Evolutionary conservation across 2,113 vertebrate genomes (phyloP), one percentile per base, ranked within the genome.

Genomic region (Nyctereutes procyonoides): DNA sequence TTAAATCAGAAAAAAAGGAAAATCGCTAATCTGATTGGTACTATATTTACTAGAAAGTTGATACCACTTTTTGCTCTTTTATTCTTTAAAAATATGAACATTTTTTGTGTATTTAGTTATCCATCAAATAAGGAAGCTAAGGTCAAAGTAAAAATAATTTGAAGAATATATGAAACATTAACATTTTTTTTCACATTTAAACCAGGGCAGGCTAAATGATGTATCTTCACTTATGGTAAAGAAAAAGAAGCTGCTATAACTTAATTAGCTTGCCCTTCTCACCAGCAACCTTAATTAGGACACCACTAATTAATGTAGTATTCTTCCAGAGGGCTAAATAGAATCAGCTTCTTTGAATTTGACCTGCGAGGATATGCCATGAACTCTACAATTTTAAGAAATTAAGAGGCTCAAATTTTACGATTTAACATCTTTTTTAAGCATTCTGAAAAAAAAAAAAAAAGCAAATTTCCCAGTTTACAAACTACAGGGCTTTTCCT

Each of bases 261-360:
- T 96, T 96, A 97, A 96, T 97, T 97, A 96, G n/a, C 56, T 90
- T 93, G 62, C 74, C 79, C 86, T 97, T 88, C 43, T 92, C 74
- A 87, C 62, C 63, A 58, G 74, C 63, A 95, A 43, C 30, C 43
- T 89, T 89, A 97, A 97, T 94, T 92, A 95, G 79, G 74, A 55
- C 82, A 91, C 53, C 20, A 26, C 79, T 95, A 87, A 97, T 97
- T 97, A 95, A 82, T 69, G 35, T 60, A 76, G 60, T 93, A 79
- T 96, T 94, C 73, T 94, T 96, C 90, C 55, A 83, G 71, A 95
- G 35, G 81, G 86, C 93, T 93, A 89, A 90, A 56, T 65, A 74
- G 73, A 97, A 95, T 63, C 91, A 74, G 83, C 55, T 94, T 79
- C 95, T 87, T 95, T 97, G 73, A 97, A 95, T 83, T 88, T 93